Percentiles rank a stretch among this genome's conserved stretches.
phyloP scores from a whole-genome alignment of 2,888 invertebrate species.

The Folsomia candida region DNA sequence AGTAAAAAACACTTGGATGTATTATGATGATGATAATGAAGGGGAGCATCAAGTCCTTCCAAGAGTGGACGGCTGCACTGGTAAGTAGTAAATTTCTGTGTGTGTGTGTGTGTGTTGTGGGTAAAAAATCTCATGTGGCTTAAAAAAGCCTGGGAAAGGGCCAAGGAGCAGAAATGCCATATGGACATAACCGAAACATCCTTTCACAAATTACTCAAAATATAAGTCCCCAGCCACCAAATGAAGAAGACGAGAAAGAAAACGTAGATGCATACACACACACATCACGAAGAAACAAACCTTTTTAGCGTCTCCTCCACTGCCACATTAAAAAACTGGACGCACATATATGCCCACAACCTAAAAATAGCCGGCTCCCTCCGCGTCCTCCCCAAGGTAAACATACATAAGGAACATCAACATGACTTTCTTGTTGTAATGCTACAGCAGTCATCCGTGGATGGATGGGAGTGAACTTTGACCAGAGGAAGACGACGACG shows the following conservation, averaged over 20 bases:
- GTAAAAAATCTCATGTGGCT: constrained; percentile 5
- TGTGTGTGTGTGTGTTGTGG: no score
- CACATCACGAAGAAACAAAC: neutral
- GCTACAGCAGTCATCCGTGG: no score
- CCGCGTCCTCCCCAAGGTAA: neutral
- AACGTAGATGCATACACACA: no score
- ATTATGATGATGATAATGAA: neutral
- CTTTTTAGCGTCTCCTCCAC: neutral
- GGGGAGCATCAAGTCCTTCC: constrained; percentile 1
- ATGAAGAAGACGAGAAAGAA: neutral
- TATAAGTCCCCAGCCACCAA: neutral
- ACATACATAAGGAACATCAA: neutral
- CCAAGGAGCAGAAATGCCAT: constrained; percentile 15
- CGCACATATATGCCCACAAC: neutral
- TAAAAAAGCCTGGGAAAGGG: constrained; percentile 15
- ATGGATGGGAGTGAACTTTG: neutral
- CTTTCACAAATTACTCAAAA: constrained; percentile 6
- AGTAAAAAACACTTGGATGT: constrained; percentile 1
- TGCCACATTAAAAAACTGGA: neutral
- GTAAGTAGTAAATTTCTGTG: neutral
- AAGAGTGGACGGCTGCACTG: neutral
- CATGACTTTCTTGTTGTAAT: no score
- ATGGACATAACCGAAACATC: constrained; percentile 14
- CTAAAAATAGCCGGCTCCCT: neutral
- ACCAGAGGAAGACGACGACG: neutral